Evolutionary conservation across 2,888 invertebrate species (phyloP), one percentile per base, ranked within the genome.

Genomic region (Dryocosmus kuriphilus): DNA sequence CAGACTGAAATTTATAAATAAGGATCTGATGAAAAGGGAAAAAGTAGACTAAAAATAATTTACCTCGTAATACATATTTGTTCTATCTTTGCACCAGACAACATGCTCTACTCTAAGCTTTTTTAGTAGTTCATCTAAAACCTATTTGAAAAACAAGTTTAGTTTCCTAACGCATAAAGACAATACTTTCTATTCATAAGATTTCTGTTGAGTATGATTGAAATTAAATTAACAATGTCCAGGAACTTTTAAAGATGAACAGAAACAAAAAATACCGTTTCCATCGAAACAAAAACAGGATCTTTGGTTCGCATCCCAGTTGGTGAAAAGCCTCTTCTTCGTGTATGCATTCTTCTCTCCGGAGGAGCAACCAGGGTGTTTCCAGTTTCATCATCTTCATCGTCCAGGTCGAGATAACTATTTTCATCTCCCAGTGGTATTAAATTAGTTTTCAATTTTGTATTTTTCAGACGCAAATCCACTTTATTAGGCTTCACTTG

Each of bases 51-150:
- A 41, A 38, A 24, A 62, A 30, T 41, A 16, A 62, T 35, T 82
- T 76, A 95, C 95, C 91, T 95, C 95, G 88, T 94, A 94, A 89
- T 95, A 95, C 91, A 94, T 94, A 35, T 95, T 94, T 65, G 93
- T 92, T 88, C 94, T 95, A 88, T 95, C 95, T 78, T 93, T 93
- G 85, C 94, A 93, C 95, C 95, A 96, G 46, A 94, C 94, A 14
- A 94, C 95, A 88, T 95, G 95, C 83, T 95, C 95, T 71, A 95
- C 94, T 85, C 94, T 92, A 14, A 95, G 92, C 88, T 95, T 95
- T 78, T 91, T 93, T 63, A 95, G 92, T 77, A 95, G 88, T 88
- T 95, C 95, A 85, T 95, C 94, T 38, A 95, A 91, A 81, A 95
- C 94, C 95, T 95, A 89, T 3, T n/a, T 65, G 77, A 65, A 9